Base-by-base conservation (phyloP, 2,888 invertebrate genomes). In the Lasioglossum marginatum region DNA sequence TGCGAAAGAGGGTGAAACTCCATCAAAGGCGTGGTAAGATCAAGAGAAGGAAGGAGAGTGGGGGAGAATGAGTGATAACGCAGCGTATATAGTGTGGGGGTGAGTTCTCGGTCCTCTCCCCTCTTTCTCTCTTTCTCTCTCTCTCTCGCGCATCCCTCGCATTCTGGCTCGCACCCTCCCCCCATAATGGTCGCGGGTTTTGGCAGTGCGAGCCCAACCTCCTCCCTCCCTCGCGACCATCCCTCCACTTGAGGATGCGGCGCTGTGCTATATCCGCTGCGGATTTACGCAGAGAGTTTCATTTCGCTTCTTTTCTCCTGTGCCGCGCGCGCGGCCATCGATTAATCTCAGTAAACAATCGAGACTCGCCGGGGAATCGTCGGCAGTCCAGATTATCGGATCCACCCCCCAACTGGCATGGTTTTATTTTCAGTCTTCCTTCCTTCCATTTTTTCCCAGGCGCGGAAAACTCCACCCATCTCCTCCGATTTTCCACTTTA, bases 101-200 rank as follows among this genome's bases (percentile, higher is more conserved):
- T 73, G 76, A 40, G 27, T 12, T 74, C 57, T 73, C 74, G 72
- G 57, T 27, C 5, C 63, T 2, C 1, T 1, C 27, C n/a, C 10
- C 27, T 27, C 27, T 60, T 14, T 60, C 27, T 27, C 60, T 57
- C n/a, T 27, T 10, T 57, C 57, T 27, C 60, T 60, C 27, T 31
- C 34, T 34, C 68, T 68, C 37, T 19, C 63, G 6, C 60, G 31
- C 68, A 34, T 60, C 77, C 71, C 37, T 31, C 37, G 57, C 43
- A 37, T 78, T 70, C 68, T 45, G 48, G 68, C 76, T 31, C 75
- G 63, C 81, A 52, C 78, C 70, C 45, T 4, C 57, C 71, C 37
- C 70, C 43, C 73, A 74, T 80, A 86, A 86, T 92, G 95, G 95
- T 95, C 95, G 95, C 94, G 94, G 93, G 95, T 95, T 95, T 95